Evolutionary conservation across 1,140 invertebrate genomes (phyloP).

Genomic region (Whitmania pigra): DNA sequence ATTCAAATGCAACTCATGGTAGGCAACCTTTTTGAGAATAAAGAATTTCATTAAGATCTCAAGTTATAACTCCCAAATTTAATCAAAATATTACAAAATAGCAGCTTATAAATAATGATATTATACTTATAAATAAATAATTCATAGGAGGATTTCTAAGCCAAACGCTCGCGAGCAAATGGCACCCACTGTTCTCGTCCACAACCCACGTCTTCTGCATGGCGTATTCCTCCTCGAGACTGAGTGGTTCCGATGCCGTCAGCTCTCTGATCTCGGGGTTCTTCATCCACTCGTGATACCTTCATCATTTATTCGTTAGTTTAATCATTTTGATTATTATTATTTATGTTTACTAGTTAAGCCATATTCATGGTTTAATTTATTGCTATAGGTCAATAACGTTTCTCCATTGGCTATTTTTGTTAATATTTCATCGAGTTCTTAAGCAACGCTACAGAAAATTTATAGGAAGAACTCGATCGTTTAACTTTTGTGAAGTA

Average conservation of each 20-base stretch:
- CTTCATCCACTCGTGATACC: slow-evolving; percentile 87
- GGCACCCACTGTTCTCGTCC: slow-evolving; percentile 64
- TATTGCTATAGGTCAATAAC: not conserved
- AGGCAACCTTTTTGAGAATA: not conserved
- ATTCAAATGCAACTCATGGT: not conserved
- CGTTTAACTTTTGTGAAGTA: not conserved
- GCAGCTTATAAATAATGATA: not conserved
- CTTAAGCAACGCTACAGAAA: too few relatives aligned
- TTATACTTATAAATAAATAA: not conserved
- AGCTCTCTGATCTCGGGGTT: slow-evolving; percentile 61
- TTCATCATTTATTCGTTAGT: slow-evolving; percentile 20
- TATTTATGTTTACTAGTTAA: too few relatives aligned
- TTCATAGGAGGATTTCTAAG: not conserved
- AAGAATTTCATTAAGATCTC: not conserved
- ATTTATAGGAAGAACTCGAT: not conserved
- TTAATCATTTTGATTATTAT: not conserved
- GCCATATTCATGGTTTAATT: too few relatives aligned
- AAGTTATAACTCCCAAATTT: not conserved
- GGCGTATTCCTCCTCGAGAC: slow-evolving; percentile 68
- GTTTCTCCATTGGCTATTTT: not conserved
- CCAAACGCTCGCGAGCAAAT: slow-evolving; percentile 3
- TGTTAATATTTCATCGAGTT: too few relatives aligned
- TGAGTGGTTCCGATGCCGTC: slow-evolving; percentile 75
- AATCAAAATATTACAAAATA: not conserved
- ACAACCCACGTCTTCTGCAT: slow-evolving; percentile 78